Evolutionary conservation across 2,113 vertebrate genomes (phyloP).

Genomic region (Melanerpes aurifrons): DNA sequence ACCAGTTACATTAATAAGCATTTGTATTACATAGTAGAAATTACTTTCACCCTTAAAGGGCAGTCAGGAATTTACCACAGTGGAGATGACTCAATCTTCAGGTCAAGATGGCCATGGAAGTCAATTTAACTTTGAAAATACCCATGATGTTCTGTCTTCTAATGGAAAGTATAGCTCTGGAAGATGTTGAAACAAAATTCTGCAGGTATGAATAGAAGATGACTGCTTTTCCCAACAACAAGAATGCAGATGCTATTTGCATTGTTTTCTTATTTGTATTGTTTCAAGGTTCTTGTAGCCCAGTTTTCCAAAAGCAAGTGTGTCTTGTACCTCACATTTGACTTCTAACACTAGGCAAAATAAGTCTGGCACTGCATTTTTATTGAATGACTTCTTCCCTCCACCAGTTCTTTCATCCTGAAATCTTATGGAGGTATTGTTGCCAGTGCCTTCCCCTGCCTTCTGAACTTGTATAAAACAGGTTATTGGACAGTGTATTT

Average conservation of each 20-base stretch:
- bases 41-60: not conserved
- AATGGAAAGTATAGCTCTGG: not conserved
- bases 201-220: not conserved
- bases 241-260: not conserved
- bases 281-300: not conserved
- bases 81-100: not conserved
- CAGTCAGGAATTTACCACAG: not conserved
- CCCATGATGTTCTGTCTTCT: not conserved
- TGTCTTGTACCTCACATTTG: not conserved
- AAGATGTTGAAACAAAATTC: not conserved
- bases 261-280: not conserved
- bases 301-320: not conserved
- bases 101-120: not conserved
- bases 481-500: not conserved
- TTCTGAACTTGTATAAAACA: not conserved
- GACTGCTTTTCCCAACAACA: not conserved
- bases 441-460: not conserved
- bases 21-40: not conserved
- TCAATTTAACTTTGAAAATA: not conserved
- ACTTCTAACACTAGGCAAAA: not conserved
- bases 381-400: not conserved
- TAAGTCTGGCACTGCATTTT: not conserved
- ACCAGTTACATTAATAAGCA: not conserved
- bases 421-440: not conserved
- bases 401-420: not conserved